Conservation (phyloP, 2,113 vertebrate species). For the Paedocypris sp. region DNA sequence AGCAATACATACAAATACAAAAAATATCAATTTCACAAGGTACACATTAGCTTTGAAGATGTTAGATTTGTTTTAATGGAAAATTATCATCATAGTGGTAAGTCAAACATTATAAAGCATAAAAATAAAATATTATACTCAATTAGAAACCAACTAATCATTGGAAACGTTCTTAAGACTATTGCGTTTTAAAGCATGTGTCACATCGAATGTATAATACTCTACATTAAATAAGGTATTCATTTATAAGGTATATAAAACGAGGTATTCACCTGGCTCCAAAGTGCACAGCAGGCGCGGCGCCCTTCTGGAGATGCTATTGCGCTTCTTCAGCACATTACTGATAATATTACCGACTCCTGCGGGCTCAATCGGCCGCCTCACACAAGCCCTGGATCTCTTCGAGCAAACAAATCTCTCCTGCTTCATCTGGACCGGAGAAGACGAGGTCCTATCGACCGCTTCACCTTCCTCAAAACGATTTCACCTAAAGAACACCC, state of each 20-base stretch:
- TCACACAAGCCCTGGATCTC: constrained; percentile 69
- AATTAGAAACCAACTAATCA: too few species aligned
- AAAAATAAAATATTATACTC: too few species aligned
- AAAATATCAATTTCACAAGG: too few species aligned
- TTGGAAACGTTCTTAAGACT: too few species aligned
- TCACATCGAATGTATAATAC: too few species aligned
- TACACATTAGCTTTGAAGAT: too few species aligned
- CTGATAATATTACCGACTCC: constrained; percentile 88
- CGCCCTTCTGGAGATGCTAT: constrained; percentile 85
- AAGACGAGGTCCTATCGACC: background rate
- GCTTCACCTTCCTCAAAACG: background rate
- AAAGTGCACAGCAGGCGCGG: constrained; percentile 91
- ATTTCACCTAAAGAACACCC: background rate
- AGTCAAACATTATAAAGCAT: too few species aligned
- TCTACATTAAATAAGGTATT: too few species aligned
- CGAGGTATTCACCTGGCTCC: constrained; percentile 76
- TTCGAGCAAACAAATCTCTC: constrained; percentile 67
- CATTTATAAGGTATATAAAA: background rate
- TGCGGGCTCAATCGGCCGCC: constrained; percentile 60
- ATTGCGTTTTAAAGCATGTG: too few species aligned
- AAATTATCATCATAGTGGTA: too few species aligned
- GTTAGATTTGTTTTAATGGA: too few species aligned
- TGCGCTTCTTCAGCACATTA: constrained; percentile 89
- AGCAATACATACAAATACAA: too few species aligned
- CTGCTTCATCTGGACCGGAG: constrained; percentile 74